Percentiles rank a stretch among this genome's conserved stretches.
Conservation (phyloP, 2,113 vertebrate species). For the Perca fluviatilis region DNA sequence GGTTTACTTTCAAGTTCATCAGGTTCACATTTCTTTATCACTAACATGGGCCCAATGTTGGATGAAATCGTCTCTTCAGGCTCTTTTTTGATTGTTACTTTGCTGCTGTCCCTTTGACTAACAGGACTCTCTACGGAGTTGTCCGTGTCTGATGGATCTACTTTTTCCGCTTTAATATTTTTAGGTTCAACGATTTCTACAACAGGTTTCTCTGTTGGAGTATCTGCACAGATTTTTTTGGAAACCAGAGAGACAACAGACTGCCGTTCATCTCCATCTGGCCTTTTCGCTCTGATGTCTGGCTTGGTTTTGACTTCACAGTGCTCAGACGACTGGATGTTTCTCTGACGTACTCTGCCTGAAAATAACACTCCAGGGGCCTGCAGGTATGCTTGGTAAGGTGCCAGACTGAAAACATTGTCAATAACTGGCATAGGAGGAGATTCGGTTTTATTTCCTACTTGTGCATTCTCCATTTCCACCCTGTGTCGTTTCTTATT, state of each 20-base stretch:
- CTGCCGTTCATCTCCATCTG: conserved; percentile 24
- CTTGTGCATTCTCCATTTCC: conserved; percentile 6
- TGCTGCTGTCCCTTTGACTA: conserved; percentile 12
- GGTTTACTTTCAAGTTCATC: conserved; percentile 52
- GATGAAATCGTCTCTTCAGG: conserved; percentile 11
- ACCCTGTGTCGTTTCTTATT: conserved; percentile 61
- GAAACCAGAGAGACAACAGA: conserved; percentile 2
- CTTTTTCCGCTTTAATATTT: conserved; percentile 75
- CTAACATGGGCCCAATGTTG: conserved; percentile 22
- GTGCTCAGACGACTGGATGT: conserved; percentile 20
- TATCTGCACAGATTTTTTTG: conserved; percentile 11
- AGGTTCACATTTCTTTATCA: conserved; percentile 67
- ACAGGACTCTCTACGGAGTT: background rate
- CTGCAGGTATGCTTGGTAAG: conserved; percentile 87
- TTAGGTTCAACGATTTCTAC: conserved; percentile 24
- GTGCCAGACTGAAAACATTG: conserved; percentile 94
- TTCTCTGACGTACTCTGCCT: conserved; percentile 30
- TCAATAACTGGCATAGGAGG: conserved; percentile 95
- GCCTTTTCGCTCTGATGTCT: conserved; percentile 40
- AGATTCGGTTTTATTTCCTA: conserved; percentile 62
- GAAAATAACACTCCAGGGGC: conserved; percentile 56
- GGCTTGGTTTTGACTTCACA: conserved; percentile 49
- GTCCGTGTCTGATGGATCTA: conserved; percentile 26
- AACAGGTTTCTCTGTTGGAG: conserved; percentile 1
- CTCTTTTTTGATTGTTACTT: conserved; percentile 57